A percentile compares a stretch with the other conserved stretches of the same genome.
These are phyloP conservation scores for Achatina immaculata DNA, from an alignment of 1,140 invertebrate genomes.

Conservation along the genomic window DNA sequence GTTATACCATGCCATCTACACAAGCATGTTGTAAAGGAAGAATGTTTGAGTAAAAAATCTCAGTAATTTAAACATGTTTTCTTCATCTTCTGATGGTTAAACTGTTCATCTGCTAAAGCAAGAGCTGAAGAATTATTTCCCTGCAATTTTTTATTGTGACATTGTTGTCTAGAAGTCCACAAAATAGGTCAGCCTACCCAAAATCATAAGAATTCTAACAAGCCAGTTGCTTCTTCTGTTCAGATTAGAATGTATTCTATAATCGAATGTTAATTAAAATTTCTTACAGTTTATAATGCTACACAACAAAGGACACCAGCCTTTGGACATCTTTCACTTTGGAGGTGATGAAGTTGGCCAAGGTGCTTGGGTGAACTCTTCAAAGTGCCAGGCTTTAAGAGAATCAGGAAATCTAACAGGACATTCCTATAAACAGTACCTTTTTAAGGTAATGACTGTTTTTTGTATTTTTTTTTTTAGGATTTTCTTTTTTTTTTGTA, in stretches of 20 bases:
- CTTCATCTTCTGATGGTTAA: not conserved
- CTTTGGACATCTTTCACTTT: constrained; percentile 60
- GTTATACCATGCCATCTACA: too few species aligned
- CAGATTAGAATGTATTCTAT: too few species aligned
- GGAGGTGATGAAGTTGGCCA: constrained; percentile 67
- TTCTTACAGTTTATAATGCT: not conserved
- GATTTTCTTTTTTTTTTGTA: not conserved
- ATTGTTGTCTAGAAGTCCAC: too few species aligned
- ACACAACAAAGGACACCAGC: constrained; percentile 23
- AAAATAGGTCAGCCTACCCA: too few species aligned
- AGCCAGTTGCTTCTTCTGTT: too few species aligned
- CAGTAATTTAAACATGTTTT: not conserved
- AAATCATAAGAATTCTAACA: too few species aligned
- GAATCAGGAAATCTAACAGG: not conserved
- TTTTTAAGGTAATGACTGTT: constrained; percentile 43
- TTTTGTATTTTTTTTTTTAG: not conserved
- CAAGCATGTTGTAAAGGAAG: too few species aligned
- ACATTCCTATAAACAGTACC: constrained; percentile 48
- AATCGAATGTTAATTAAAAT: too few species aligned
- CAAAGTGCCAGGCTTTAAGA: constrained; percentile 45
- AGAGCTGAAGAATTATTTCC: too few species aligned
- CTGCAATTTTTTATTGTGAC: too few species aligned
- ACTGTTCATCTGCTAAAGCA: too few species aligned
- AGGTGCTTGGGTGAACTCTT: constrained; percentile 57
- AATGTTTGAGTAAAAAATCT: too few species aligned